Base-by-base conservation (phyloP, 2,797 vertebrate genomes). In the Gallinago solitaria region DNA sequence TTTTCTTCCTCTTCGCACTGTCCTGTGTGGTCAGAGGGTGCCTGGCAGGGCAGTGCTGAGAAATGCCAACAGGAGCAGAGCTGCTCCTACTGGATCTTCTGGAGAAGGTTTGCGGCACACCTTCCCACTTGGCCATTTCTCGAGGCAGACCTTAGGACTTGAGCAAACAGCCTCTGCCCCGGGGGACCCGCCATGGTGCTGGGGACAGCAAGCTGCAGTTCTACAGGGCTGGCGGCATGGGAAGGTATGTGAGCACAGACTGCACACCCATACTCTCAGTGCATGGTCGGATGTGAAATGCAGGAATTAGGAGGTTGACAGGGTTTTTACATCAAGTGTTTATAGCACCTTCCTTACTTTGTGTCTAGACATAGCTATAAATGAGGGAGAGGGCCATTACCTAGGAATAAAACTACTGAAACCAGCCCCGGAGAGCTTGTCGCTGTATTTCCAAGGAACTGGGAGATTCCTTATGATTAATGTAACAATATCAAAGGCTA, bases 291-390 rank as follows among this genome's bases (percentile, higher is more conserved):
- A 43, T 71, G 81, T 30, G 78, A 82, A 82, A 69, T 9, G 24
- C 57, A 41, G 90, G 81, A 75, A 83, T 74, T 67, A 60, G 64
- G 83, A 64, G 70, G 53, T 61, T 90, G 95, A 60, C 65, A 48
- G 57, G 76, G 54, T 51, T 91, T 91, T 92, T 79, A 83, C 89
- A 67, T 88, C 63, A 53, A 77, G 41, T 11, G 18, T 93, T 96
- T 95, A 91, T 93, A 93, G 93, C 74, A 43, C 80, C 78, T 92
- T 84, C 73, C 70, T 91, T 28, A 5, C 94, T 86, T 27, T 63
- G 77, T 90, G 89, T 97, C 95, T 97, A 96, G 95, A 97, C 94
- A 95, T 30, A 82, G 96, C 94, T 88, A 91, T 96, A 94, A 95
- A 93, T 76, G 96, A 91, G 63, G 70, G 63, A 94, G 51, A 94